Evolutionary conservation across 35 echinoderm and acorn worm species (phyloP).

Genomic region (Hemicentrotus pulcherrimus): DNA sequence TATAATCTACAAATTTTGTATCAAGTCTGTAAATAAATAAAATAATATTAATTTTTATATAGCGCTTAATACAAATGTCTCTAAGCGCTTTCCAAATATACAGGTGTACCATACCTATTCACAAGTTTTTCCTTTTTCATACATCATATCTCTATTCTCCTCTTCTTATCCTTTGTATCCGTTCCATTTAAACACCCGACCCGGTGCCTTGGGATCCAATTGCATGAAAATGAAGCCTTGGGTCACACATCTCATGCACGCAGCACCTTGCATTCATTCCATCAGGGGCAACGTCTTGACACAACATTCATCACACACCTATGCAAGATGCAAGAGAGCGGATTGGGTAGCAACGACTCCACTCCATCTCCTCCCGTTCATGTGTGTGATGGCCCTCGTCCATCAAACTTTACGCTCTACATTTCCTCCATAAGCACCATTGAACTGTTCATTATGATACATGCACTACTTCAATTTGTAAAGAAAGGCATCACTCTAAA

Average conservation of each 20-base stretch:
- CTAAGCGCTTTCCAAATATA: no score
- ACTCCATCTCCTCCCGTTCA: background rate
- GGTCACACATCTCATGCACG: background rate
- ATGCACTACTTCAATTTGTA: background rate
- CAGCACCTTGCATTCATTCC: background rate
- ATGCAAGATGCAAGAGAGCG: background rate
- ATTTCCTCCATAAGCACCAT: background rate
- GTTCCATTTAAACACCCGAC: background rate
- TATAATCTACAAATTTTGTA: no score
- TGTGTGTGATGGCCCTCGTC: background rate
- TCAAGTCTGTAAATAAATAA: no score
- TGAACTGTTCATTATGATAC: background rate
- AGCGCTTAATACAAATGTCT: no score
- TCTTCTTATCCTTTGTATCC: background rate
- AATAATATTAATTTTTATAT: no score
- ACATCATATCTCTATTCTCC: background rate
- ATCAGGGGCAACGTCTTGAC: background rate
- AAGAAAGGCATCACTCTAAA: background rate
- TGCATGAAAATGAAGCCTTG: background rate
- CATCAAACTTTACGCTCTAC: background rate
- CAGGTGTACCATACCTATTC: background rate
- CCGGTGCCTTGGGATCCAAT: background rate
- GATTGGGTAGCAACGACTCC: background rate
- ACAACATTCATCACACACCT: constrained; percentile 2
- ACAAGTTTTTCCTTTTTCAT: background rate